Base-by-base conservation (phyloP, 2,113 vertebrate genomes). In the Ophiodon elongatus region DNA sequence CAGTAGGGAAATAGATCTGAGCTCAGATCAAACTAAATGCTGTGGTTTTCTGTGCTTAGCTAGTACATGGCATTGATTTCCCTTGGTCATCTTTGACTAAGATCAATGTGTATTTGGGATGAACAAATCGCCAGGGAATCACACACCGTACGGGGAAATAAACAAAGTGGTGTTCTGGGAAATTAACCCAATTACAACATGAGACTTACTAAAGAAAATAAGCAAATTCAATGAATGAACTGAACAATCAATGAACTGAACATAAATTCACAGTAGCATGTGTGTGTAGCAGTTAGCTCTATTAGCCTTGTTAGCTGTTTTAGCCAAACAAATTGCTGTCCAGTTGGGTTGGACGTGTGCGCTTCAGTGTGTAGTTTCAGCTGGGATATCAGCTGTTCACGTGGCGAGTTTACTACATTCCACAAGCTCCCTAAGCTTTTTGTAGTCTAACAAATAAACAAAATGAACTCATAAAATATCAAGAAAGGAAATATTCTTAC, bases 21-120 rank as follows among this genome's bases (percentile, higher is more conserved):
- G 4, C 59, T 66, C 41, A 76, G 29, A 83, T 88, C 66, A 86
- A 82, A 78, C 37, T 37, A 76, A 77, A 72, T 37, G 10, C 14
- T 57, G 64, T 66, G 65, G 33, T 79, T 73, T 75, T 80, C 52
- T 83, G 27, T 29, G 0, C 79, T 66, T 74, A 74, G 77, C 50
- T 67, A 17, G n/a, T 27, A 71, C 6, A 75, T 64, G 19, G n/a
- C 13, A 62, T 31, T 77, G 66, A 90, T 88, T 89, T 85, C 67
- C 64, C 67, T 77, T 11, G 68, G 29, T 83, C 56, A 71, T 69
- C 73, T 47, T 27, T 60, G 45, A 67, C 25, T 41, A 47, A 52
- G 47, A 80, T 75, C 67, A 68, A 37, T 72, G 66, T 68, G 33
- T 71, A 68, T 79, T 29, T 76, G 67, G 78, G 45, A 77, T 54